phyloP scores from a whole-genome alignment of 1,140 invertebrate species.

The Lordiphosa collinella region DNA sequence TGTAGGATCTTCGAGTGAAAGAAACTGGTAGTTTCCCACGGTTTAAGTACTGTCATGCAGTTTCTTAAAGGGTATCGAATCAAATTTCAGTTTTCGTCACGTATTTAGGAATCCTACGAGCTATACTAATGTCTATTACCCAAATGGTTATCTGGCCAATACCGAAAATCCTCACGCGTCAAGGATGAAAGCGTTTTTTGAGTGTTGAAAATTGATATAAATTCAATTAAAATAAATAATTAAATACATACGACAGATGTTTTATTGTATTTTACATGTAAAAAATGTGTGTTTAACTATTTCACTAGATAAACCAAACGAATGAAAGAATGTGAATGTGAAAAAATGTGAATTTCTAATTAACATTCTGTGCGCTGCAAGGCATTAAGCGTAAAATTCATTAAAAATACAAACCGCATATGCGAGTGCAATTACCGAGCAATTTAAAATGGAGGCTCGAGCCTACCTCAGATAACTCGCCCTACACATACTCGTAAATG shows the following conservation, averaged over 20 bases:
- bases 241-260: slow-evolving; percentile 40
- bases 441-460: slow-evolving; percentile 6
- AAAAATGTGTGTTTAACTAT: slow-evolving; percentile 15
- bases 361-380: slow-evolving; percentile 47
- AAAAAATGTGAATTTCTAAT: slow-evolving; percentile 47
- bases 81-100: too few relatives aligned
- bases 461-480: slow-evolving; percentile 7
- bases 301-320: slow-evolving; percentile 12
- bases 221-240: slow-evolving; percentile 69
- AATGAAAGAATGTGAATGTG: slow-evolving; percentile 1
- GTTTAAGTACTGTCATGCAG: too few relatives aligned
- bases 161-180: too few relatives aligned
- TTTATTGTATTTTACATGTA: too few relatives aligned
- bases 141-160: too few relatives aligned
- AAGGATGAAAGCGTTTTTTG: too few relatives aligned
- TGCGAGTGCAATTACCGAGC: slow-evolving; percentile 10
- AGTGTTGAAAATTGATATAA: slow-evolving; percentile 25
- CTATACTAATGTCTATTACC: too few relatives aligned
- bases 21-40: too few relatives aligned
- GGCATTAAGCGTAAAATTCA: slow-evolving; percentile 33
- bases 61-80: too few relatives aligned
- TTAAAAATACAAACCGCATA: slow-evolving; percentile 44
- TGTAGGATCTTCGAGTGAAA: too few relatives aligned
- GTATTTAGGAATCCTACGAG: too few relatives aligned
- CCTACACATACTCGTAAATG: slow-evolving; percentile 7